A percentile compares a stretch with the other conserved stretches of the same genome.
Conservation (phyloP, 2,797 vertebrate species). For the Xerus rutilus region DNA sequence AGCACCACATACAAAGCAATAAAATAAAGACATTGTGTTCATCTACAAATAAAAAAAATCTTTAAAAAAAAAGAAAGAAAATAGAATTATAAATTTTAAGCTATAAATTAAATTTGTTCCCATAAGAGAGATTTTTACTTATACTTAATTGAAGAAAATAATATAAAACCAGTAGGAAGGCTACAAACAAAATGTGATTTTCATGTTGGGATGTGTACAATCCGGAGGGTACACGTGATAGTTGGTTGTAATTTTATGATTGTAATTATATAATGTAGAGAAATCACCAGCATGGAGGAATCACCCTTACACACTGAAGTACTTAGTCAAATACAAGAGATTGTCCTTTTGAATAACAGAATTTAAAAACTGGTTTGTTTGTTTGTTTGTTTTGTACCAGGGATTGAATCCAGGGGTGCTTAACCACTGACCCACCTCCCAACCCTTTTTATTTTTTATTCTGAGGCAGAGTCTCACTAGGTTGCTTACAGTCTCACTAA, state of each 20-base stretch:
- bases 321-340: background rate
- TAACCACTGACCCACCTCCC: too few relatives aligned
- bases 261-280: background rate
- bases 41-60: too few relatives aligned
- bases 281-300: background rate
- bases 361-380: background rate
- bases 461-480: too few relatives aligned
- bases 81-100: background rate
- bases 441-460: too few relatives aligned
- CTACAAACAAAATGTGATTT: background rate
- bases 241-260: background rate
- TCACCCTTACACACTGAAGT: background rate
- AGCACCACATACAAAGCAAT: too few relatives aligned
- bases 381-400: too few relatives aligned
- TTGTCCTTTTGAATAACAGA: background rate
- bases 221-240: background rate
- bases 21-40: too few relatives aligned
- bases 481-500: too few relatives aligned
- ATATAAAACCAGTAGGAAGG: background rate
- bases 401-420: too few relatives aligned
- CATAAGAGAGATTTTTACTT: background rate
- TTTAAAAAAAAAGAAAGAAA: too few relatives aligned
- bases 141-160: conserved; percentile 33
- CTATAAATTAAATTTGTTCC: conserved; percentile 12
- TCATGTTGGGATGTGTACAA: background rate